A percentile compares a stretch with the other conserved stretches of the same genome.
Evolutionary conservation across 2,113 vertebrate genomes (phyloP).

Genomic region (Delphinapterus leucas): DNA sequence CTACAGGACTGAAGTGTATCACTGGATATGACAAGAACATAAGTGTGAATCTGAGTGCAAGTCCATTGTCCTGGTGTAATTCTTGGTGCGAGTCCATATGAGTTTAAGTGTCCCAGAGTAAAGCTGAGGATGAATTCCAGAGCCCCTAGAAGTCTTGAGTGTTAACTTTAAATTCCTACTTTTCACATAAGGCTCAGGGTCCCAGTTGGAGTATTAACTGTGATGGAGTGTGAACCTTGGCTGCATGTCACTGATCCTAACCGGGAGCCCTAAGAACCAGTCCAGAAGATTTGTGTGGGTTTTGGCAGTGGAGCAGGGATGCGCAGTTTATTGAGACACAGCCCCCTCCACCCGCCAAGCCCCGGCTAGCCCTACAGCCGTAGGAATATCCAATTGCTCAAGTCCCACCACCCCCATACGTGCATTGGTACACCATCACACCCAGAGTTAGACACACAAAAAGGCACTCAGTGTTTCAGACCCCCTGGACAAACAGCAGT

Average conservation of each 20-base stretch:
- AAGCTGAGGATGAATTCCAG: slow-evolving; percentile 37
- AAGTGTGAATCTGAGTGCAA: neutral
- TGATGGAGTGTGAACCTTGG: neutral
- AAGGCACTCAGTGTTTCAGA: slow-evolving; percentile 20
- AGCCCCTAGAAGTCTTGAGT: neutral
- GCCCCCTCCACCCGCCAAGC: neutral
- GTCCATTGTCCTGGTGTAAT: neutral
- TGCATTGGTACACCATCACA: slow-evolving; percentile 1
- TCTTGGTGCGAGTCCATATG: neutral
- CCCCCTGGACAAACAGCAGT: neutral
- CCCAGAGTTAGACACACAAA: slow-evolving; percentile 30
- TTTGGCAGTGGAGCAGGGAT: neutral
- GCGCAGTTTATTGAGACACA: neutral
- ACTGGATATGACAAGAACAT: neutral
- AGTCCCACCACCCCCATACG: neutral
- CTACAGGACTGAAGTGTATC: neutral
- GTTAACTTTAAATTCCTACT: slow-evolving; percentile 37
- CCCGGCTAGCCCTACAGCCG: neutral
- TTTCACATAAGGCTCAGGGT: neutral
- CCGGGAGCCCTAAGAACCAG: neutral
- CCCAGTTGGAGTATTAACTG: neutral
- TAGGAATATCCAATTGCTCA: neutral
- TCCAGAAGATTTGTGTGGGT: neutral
- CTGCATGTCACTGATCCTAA: neutral
- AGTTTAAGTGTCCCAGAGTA: neutral